These are phyloP conservation scores for Thera britannica DNA, from an alignment of 2,888 invertebrate species.

Conservation along the genomic window DNA sequence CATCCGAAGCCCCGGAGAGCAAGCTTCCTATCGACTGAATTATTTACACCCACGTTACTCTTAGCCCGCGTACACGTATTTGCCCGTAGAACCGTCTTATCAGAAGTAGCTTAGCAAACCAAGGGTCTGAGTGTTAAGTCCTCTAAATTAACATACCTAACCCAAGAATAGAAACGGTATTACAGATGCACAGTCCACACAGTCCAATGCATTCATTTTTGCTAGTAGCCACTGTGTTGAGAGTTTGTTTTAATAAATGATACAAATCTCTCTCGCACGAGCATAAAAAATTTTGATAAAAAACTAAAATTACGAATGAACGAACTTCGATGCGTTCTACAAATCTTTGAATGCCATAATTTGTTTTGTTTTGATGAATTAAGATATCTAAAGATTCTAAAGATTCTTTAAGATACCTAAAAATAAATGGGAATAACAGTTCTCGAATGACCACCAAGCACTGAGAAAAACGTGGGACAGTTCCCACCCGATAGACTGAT, in stretches of 20 bases:
- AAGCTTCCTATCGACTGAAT: slow-evolving; percentile 73
- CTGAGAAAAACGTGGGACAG: background rate
- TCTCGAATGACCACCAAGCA: background rate
- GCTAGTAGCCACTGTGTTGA: background rate
- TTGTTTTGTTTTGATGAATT: no score
- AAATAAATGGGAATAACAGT: background rate
- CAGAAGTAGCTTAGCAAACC: slow-evolving; percentile 13
- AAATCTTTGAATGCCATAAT: background rate
- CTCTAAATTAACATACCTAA: background rate
- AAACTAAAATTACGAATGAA: background rate
- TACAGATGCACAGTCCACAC: background rate
- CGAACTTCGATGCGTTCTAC: background rate
- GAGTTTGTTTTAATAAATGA: no score
- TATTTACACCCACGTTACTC: slow-evolving; percentile 74
- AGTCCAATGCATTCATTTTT: background rate
- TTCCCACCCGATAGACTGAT: background rate
- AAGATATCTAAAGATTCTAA: background rate
- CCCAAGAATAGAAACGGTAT: background rate
- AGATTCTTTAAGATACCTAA: no score
- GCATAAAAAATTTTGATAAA: background rate
- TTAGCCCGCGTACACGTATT: slow-evolving; percentile 39
- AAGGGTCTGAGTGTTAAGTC: background rate
- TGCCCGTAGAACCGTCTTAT: slow-evolving; percentile 7
- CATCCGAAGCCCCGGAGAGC: slow-evolving; percentile 62
- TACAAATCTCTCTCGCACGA: background rate